These are phyloP conservation scores for Platycnemis pennipes DNA, from an alignment of 2,888 invertebrate genomes.

Conservation along the genomic window DNA sequence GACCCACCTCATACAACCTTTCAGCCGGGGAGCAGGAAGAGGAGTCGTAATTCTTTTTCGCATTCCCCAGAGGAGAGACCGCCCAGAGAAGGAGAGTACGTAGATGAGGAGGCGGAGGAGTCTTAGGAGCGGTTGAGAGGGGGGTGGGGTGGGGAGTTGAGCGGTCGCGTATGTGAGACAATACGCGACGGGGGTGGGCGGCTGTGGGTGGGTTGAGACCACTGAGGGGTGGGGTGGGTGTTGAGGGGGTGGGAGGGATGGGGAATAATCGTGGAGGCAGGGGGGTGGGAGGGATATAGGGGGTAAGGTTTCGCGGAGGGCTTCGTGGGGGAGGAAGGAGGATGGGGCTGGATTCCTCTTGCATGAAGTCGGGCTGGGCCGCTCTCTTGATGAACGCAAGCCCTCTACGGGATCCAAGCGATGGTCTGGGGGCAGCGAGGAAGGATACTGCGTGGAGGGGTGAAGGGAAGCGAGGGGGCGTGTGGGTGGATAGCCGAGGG, in stretches of 20 bases:
- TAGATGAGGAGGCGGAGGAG: slow-evolving; percentile 29
- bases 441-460: background rate
- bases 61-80: slow-evolving; percentile 52
- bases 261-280: background rate
- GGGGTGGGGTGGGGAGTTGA: background rate
- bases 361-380: slow-evolving; percentile 30
- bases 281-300: background rate
- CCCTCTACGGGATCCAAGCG: background rate
- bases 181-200: background rate
- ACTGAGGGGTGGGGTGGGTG: background rate
- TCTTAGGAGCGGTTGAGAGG: background rate
- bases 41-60: slow-evolving; percentile 57
- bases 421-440: background rate
- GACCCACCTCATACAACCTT: slow-evolving; percentile 46
- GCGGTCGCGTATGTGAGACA: background rate
- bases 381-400: slow-evolving; percentile 28
- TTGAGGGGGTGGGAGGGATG: background rate
- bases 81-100: slow-evolving; percentile 42
- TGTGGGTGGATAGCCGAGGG: background rate
- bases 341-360: background rate
- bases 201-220: no score
- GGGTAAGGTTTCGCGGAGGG: background rate
- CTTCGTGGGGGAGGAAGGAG: background rate
- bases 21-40: slow-evolving; percentile 42
- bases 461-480: background rate